phyloP scores from a whole-genome alignment of 1,140 invertebrate species.

The Hypsibius dujardini region DNA sequence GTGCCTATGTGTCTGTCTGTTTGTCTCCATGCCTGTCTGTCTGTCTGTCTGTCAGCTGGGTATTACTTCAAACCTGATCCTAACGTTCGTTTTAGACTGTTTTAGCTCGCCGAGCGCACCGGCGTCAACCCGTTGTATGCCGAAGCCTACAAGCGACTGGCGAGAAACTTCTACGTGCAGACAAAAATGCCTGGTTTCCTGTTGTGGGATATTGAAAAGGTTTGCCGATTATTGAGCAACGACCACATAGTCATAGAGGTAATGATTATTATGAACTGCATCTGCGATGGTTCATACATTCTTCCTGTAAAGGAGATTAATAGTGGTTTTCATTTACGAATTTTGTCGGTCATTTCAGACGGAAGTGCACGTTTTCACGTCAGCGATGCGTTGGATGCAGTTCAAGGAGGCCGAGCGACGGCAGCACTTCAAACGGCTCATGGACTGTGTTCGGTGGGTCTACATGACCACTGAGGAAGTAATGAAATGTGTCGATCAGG shows the following conservation, averaged over 20 bases:
- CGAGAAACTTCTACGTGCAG: conserved; percentile 5
- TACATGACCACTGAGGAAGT: conserved; percentile 14
- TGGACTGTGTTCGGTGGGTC: conserved; percentile 14
- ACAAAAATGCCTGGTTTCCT: conserved; percentile 10
- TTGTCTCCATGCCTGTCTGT: too few relatives aligned
- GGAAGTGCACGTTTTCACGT: background rate
- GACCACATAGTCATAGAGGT: conserved; percentile 17
- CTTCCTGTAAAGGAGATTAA: too few relatives aligned
- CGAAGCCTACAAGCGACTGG: conserved; percentile 13
- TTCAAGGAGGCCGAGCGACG: conserved; percentile 11
- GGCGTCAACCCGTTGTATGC: background rate
- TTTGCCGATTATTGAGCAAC: background rate
- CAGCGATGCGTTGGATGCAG: conserved; percentile 8
- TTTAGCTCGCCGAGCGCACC: conserved; percentile 11
- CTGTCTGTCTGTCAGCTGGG: too few relatives aligned
- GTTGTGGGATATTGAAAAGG: conserved; percentile 15
- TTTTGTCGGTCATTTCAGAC: background rate
- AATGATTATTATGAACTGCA: too few relatives aligned
- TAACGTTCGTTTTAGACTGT: background rate
- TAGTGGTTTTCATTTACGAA: too few relatives aligned
- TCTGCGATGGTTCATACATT: too few relatives aligned
- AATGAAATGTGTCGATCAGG: conserved; percentile 12
- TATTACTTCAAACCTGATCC: too few relatives aligned
- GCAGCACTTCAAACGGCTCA: conserved; percentile 1
- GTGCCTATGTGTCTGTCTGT: too few relatives aligned